A percentile compares a stretch with the other conserved stretches of the same genome.
Evolutionary conservation across 2,113 vertebrate genomes (phyloP).

Genomic region (Peromyscus maniculatus): DNA sequence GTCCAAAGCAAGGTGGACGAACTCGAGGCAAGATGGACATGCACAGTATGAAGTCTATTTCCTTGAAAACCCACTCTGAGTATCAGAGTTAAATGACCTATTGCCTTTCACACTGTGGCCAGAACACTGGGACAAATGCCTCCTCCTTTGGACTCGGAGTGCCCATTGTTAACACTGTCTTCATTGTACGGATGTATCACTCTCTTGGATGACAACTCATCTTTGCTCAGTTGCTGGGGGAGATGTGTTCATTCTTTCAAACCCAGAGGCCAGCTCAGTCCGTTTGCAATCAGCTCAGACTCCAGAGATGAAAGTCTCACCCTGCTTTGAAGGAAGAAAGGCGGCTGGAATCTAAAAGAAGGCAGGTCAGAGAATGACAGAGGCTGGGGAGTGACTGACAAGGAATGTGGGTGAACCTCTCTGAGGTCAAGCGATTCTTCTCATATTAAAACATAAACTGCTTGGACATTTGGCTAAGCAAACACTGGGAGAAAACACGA

Average conservation of each 20-base stretch:
- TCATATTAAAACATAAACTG: conserved; percentile 35
- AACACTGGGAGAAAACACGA: not conserved
- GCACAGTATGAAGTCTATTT: not conserved
- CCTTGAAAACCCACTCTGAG: not conserved
- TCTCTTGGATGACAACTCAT: not conserved
- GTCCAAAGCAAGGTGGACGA: not conserved
- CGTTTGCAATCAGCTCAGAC: not conserved
- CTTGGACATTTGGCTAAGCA: not conserved
- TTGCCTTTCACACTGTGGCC: not conserved
- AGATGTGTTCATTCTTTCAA: not conserved
- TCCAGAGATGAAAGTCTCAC: conserved; percentile 13
- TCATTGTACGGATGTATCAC: not conserved
- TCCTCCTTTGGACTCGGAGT: not conserved
- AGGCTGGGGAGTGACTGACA: not conserved
- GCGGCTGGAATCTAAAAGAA: conserved; percentile 32
- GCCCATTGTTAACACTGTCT: not conserved
- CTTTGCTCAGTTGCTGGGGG: not conserved
- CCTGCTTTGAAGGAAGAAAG: conserved; percentile 26
- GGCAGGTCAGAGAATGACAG: conserved; percentile 23
- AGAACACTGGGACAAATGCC: not conserved
- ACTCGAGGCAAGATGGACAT: not conserved
- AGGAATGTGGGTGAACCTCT: not conserved
- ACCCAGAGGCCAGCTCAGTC: not conserved
- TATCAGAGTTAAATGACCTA: not conserved
- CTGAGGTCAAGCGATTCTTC: not conserved